phyloP scores from a whole-genome alignment of 2,113 vertebrate species.

The Calyptommatus sinebrachiatus region DNA sequence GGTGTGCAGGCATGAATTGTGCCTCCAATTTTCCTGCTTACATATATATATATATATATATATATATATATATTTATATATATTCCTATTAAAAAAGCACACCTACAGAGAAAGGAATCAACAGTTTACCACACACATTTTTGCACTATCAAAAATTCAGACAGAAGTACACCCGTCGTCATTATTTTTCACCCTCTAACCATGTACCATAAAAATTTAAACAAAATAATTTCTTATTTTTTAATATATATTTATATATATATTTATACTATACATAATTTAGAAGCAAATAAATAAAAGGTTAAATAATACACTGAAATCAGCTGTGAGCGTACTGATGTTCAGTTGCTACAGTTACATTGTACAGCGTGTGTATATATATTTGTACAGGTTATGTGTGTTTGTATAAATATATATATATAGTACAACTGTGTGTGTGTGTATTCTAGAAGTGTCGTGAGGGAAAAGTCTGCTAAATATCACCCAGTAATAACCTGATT shows the following conservation, averaged over 20 bases:
- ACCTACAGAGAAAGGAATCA: background rate
- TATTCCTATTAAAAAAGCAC: background rate
- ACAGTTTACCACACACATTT: background rate
- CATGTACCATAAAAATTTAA: constrained; percentile 74
- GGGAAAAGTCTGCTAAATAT: constrained; percentile 14
- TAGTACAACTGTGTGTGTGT: background rate
- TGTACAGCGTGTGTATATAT: background rate
- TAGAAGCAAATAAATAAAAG: constrained; percentile 68
- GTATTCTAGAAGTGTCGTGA: constrained; percentile 32
- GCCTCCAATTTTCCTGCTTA: background rate
- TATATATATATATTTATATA: too few species aligned
- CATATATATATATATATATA: too few species aligned
- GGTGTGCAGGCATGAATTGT: background rate
- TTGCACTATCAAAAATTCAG: constrained; percentile 58
- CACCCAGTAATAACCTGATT: constrained; percentile 35
- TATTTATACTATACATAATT: constrained; percentile 58
- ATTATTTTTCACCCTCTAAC: constrained; percentile 60
- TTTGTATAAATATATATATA: background rate
- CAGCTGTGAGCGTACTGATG: constrained; percentile 15
- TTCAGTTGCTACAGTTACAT: constrained; percentile 16
- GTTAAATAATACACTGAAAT: constrained; percentile 34
- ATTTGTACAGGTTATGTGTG: background rate
- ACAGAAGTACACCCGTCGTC: constrained; percentile 63
- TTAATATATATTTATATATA: constrained; percentile 59
- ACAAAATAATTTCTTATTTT: constrained; percentile 73